Base-by-base conservation (phyloP, 1,140 invertebrate genomes). In the Micrasema minimum region DNA sequence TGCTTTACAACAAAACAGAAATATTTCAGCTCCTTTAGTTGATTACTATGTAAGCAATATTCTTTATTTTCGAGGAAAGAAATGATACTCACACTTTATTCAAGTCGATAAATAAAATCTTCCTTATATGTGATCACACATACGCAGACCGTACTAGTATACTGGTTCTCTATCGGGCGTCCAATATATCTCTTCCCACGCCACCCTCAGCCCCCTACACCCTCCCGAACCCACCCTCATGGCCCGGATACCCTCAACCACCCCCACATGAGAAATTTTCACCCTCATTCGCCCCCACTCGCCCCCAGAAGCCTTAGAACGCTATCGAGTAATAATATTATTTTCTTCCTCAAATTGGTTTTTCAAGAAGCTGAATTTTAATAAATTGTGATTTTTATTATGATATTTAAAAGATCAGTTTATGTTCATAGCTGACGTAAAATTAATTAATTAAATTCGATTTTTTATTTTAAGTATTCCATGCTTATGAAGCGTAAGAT, bases 111-210 rank as follows among this genome's bases (percentile, higher is more conserved):
- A 57, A 57, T 37, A 57, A 57, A 57, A 57, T 35, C 26, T 38
- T 12, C 18, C 20, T 18, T 51, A 23, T 51, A 51, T 31, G 26
- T 31, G 26, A 51, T 51, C 48, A 38, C 53, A 57, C 14, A 57
- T 38, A 57, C 53, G 48, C 20, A 31, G 14, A 18, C 20, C 4
- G 18, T 20, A 20, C 5, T n/a, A n/a, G 43, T 20, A 48, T 18
- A 51, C 20, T 18, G 22, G 48, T 23, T 35, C 35, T 57, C 53
- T 57, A 57, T 57, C 53, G 53, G 23, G 26, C 14, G 14, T 35
- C 53, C 23, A 57, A 57, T 57, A 57, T 57, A 57, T 57, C 53
- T 57, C 26, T 37, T 57, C 53, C 53, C 53, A 57, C 53, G 53
- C 53, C 35, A 22, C 23, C 23, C n/a, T 1, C 50, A 20, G 4